Percentiles rank a stretch among this genome's conserved stretches.
These are phyloP conservation scores for Gymnocypris eckloni DNA, from an alignment of 2,797 vertebrate genomes.

Conservation along the genomic window DNA sequence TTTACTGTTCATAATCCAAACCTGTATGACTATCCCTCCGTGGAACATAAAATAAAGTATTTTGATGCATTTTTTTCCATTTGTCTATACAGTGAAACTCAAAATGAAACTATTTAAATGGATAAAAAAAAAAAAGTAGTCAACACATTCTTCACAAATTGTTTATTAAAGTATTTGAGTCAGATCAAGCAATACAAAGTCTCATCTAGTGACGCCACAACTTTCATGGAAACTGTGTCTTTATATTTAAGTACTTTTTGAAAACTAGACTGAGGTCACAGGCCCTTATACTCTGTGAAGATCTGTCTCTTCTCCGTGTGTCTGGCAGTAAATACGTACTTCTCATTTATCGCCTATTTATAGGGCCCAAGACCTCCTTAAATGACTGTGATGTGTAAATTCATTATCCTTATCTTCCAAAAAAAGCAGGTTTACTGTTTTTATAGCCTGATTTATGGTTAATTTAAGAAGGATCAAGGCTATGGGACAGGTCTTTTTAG, in stretches of 20 bases:
- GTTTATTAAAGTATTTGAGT: background rate
- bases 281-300: background rate
- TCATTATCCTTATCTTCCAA: constrained; percentile 46
- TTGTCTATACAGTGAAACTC: background rate
- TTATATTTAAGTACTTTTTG: background rate
- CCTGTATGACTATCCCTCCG: too few relatives aligned
- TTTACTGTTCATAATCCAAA: background rate
- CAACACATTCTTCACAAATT: background rate
- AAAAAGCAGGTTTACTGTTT: constrained; percentile 46
- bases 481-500: constrained; percentile 34
- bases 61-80: background rate
- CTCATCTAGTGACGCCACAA: background rate
- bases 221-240: constrained; percentile 4
- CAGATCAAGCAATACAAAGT: background rate
- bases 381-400: constrained; percentile 36
- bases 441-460: constrained; percentile 41
- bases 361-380: constrained; percentile 35
- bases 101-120: background rate
- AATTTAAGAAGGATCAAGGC: constrained; percentile 24
- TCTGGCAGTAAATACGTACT: constrained; percentile 16
- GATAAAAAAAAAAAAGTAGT: background rate
- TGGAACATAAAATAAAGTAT: too few relatives aligned
- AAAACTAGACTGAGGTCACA: constrained; percentile 23
- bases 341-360: constrained; percentile 37
- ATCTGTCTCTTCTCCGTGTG: constrained; percentile 6